Conservation (phyloP, 2,797 vertebrate species). For the Sternotherus odoratus region DNA sequence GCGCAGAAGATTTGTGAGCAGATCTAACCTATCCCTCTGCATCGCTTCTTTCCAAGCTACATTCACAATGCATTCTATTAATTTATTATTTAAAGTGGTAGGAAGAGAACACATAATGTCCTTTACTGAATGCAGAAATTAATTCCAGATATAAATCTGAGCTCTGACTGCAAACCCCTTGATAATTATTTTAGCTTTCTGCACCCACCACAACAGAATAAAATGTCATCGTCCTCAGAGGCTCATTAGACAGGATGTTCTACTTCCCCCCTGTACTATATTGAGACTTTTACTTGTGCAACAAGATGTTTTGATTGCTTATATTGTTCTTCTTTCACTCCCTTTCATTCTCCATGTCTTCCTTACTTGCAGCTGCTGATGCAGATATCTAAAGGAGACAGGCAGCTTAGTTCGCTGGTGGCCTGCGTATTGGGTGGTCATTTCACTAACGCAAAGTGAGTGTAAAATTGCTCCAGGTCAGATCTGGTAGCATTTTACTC, state of each 20-base stretch:
- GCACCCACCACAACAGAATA: background rate
- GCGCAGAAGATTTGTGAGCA: background rate
- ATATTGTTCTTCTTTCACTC: background rate
- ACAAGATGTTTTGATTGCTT: background rate
- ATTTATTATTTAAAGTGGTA: slow-evolving; percentile 66
- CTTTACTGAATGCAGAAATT: slow-evolving; percentile 8
- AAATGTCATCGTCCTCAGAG: slow-evolving; percentile 1
- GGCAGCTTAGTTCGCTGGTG: background rate
- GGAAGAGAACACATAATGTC: slow-evolving; percentile 38
- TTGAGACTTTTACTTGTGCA: background rate
- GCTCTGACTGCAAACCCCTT: slow-evolving; percentile 13
- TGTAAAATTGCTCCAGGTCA: background rate
- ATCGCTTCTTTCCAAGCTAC: slow-evolving; percentile 27
- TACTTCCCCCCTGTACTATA: background rate
- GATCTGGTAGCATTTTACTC: background rate
- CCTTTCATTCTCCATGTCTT: background rate
- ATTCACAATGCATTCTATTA: slow-evolving; percentile 52
- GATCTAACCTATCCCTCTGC: slow-evolving; percentile 13
- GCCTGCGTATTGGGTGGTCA: background rate
- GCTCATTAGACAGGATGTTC: background rate
- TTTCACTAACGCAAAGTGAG: background rate
- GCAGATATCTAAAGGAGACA: background rate
- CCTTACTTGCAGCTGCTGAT: background rate
- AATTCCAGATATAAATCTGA: slow-evolving; percentile 46
- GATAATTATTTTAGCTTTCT: slow-evolving; percentile 22